Conservation (phyloP, 2,888 invertebrate species). For the Gordius sp. region DNA sequence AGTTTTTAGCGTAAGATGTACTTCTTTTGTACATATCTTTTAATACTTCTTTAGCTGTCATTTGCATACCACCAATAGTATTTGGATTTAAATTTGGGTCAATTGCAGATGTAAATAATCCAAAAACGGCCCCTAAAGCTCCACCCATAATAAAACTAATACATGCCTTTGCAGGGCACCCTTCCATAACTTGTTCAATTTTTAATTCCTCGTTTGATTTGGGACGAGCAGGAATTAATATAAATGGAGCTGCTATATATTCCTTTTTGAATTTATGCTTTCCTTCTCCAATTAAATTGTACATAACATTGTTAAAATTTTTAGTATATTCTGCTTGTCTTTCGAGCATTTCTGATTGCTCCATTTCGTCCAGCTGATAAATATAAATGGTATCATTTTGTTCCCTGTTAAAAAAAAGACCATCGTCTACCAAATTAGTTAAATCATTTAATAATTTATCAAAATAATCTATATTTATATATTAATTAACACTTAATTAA, state of each 20-base stretch:
- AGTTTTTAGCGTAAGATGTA: conserved; percentile 78
- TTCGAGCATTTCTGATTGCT: no score
- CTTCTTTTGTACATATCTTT: conserved; percentile 70
- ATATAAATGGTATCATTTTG: no score
- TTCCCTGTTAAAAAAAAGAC: no score
- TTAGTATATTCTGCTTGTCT: conserved; percentile 6
- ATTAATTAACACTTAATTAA: no score
- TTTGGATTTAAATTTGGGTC: conserved; percentile 47
- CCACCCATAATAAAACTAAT: conserved; percentile 40
- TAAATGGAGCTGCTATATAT: neutral
- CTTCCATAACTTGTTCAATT: conserved; percentile 2
- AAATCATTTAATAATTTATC: no score
- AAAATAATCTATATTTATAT: no score
- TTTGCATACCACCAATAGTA: conserved; percentile 37
- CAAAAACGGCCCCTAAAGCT: conserved; percentile 72
- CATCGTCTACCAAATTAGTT: no score
- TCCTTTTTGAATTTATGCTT: neutral
- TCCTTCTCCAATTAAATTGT: neutral
- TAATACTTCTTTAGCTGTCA: conserved; percentile 57
- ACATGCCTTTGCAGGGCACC: conserved; percentile 15
- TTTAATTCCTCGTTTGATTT: conserved; percentile 3
- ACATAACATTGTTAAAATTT: conserved; percentile 1
- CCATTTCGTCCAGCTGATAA: no score
- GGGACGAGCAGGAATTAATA: neutral
- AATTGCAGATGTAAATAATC: conserved; percentile 77